Evolutionary conservation across 2,888 invertebrate genomes (phyloP).

Genomic region (Troides oblongomaculatus): DNA sequence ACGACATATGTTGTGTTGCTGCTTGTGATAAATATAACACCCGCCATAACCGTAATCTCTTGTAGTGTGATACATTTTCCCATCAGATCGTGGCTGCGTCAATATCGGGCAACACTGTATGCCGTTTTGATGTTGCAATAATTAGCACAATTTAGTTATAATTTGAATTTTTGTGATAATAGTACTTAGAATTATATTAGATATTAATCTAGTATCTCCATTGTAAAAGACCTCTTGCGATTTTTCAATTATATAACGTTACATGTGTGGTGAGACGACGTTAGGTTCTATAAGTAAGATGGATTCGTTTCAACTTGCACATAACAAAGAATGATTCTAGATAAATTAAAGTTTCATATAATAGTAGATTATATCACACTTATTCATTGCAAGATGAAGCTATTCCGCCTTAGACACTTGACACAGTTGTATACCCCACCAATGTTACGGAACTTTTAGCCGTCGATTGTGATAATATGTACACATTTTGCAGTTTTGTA

Average conservation of each 20-base stretch:
- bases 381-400: conserved; percentile 51
- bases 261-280: conserved; percentile 80
- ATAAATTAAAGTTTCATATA: conserved; percentile 12
- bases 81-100: conserved; percentile 69
- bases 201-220: conserved; percentile 44
- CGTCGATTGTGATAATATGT: conserved; percentile 14
- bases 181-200: conserved; percentile 61
- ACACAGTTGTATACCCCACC: conserved; percentile 44
- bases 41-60: conserved; percentile 49
- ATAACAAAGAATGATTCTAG: conserved; percentile 25
- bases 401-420: conserved; percentile 54
- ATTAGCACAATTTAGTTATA: conserved; percentile 73
- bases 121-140: conserved; percentile 43
- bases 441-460: conserved; percentile 34
- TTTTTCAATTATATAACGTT: conserved; percentile 59
- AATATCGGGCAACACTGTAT: conserved; percentile 49
- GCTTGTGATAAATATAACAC: conserved; percentile 27
- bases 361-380: conserved; percentile 22
- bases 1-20: conserved; percentile 77
- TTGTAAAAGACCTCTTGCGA: conserved; percentile 61
- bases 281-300: conserved; percentile 61
- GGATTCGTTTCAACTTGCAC: conserved; percentile 55
- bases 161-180: conserved; percentile 74
- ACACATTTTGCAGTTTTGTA: conserved; percentile 1
- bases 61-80: conserved; percentile 66